Percentiles rank a stretch among this genome's conserved stretches.
These are phyloP conservation scores for Limonius californicus DNA, from an alignment of 1,140 invertebrate species.

Conservation along the genomic window DNA sequence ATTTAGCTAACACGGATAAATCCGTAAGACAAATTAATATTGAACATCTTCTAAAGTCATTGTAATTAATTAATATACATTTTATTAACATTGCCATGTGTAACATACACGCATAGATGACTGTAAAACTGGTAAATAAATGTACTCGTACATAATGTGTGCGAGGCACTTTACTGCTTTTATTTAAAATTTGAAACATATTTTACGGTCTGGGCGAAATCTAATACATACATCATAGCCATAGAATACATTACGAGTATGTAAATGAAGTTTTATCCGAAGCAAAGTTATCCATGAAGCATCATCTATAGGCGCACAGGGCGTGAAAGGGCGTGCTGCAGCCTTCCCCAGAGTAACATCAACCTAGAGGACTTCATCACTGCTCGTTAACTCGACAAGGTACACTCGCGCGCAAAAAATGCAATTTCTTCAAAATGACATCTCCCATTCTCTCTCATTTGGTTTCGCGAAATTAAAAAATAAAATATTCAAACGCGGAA, in stretches of 20 bases:
- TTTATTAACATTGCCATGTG: no score
- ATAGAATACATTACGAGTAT: constrained; percentile 13
- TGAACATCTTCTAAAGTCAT: no score
- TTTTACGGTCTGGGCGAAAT: background rate
- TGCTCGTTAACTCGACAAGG: constrained; percentile 22
- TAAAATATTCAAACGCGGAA: background rate
- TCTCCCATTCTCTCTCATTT: background rate
- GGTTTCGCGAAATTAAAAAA: background rate
- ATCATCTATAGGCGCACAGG: constrained; percentile 12
- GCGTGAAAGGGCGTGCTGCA: constrained; percentile 6
- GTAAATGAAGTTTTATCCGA: constrained; percentile 13
- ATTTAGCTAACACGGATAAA: no score
- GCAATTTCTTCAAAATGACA: constrained; percentile 3
- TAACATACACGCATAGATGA: no score
- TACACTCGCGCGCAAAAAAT: constrained; percentile 7
- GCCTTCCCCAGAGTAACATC: constrained; percentile 17
- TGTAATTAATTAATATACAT: no score
- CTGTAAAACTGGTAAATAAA: no score
- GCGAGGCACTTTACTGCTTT: background rate
- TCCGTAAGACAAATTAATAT: no score
- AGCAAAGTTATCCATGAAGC: constrained; percentile 10
- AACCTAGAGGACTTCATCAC: constrained; percentile 26
- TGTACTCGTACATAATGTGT: no score
- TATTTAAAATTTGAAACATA: background rate
- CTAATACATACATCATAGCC: constrained; percentile 12